Base-by-base conservation (phyloP, 2,888 invertebrate species). In the Margaritifera margaritifera region DNA sequence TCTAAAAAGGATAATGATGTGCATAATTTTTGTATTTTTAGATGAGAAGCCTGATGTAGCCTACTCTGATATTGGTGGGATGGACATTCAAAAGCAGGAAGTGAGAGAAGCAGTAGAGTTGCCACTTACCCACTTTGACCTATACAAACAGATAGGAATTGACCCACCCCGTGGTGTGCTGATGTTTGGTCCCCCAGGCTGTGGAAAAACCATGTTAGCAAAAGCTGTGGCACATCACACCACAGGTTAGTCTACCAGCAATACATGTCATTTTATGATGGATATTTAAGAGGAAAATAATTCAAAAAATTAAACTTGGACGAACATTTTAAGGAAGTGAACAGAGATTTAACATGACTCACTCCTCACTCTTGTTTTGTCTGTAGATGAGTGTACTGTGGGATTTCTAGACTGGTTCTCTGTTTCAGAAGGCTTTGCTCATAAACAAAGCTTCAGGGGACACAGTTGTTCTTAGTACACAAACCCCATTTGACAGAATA, bases 41-140 rank as follows among this genome's bases (percentile, higher is more conserved):
- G 98, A 98, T 92, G 98, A 99, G 90, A 98, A 98, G 88, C 99
- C 99, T 0, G 98, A 99, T 90, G 96, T 99, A 11, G 94, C 94
- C 74, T 99, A 99, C 90, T 94, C 95, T 6, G 99, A 99, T 87
- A 99, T 99, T 87, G 99, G 99, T 90, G 99, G 99, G 53, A 96
- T 99, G 95, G 99, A 99, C 90, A 97, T 99, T 92, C 99, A 99
- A 90, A 99, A 99, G 87, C 99, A 99, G 89, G 99, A 99, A 90
- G 99, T 99, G 83, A 92, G 98, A 66, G 99, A 99, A 91, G 99
- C 99, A 6, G 99, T 99, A 0, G 99, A 99, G 89, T 91, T 99
- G 73, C 99, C 99, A 0, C 91, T 99, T 24, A 99, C 99, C 24
- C 99, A 99, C 90, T 98, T 98, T 87, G 99, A 99, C 90, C 91